phyloP scores from a whole-genome alignment of 2,888 invertebrate species.

The Lysandra coridon region DNA sequence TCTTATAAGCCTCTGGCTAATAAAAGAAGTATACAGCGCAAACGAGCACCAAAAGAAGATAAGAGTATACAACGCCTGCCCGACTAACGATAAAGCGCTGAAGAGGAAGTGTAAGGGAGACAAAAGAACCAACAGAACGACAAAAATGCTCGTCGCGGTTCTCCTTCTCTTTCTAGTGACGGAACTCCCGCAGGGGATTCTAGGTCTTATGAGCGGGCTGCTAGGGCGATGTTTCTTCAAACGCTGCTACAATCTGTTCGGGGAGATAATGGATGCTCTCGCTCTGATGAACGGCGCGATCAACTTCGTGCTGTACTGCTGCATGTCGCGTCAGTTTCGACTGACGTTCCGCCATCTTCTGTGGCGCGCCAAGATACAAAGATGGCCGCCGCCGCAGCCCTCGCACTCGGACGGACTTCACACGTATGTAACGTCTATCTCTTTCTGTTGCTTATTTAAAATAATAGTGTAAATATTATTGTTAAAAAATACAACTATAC shows the following conservation, averaged over 20 bases:
- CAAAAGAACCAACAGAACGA: slow-evolving; percentile 86
- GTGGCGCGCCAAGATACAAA: slow-evolving; percentile 69
- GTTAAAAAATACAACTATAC: no score
- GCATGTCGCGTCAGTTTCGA: slow-evolving; percentile 96
- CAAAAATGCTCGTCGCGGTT: slow-evolving; percentile 93
- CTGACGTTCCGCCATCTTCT: slow-evolving; percentile 73
- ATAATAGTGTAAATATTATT: no score
- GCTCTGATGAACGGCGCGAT: slow-evolving; percentile 95
- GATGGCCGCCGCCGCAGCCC: slow-evolving; percentile 71
- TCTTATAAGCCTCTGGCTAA: slow-evolving; percentile 85
- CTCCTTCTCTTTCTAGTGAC: slow-evolving; percentile 92
- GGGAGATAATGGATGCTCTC: slow-evolving; percentile 93
- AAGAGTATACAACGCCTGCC: slow-evolving; percentile 70
- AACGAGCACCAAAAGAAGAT: slow-evolving; percentile 84
- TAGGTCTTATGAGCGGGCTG: slow-evolving; percentile 70
- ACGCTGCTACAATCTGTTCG: slow-evolving; percentile 89
- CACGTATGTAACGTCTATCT: slow-evolving; percentile 69
- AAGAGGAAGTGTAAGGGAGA: slow-evolving; percentile 70
- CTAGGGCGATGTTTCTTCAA: slow-evolving; percentile 86
- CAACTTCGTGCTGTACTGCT: slow-evolving; percentile 96
- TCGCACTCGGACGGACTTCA: slow-evolving; percentile 83
- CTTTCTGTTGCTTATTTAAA: no score
- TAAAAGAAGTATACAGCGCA: slow-evolving; percentile 85
- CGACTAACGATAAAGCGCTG: slow-evolving; percentile 61
- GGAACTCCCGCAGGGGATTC: slow-evolving; percentile 90